Percentiles rank a stretch among this genome's conserved stretches.
phyloP scores from a whole-genome alignment of 2,888 invertebrate species.

The Noctua fimbriata region DNA sequence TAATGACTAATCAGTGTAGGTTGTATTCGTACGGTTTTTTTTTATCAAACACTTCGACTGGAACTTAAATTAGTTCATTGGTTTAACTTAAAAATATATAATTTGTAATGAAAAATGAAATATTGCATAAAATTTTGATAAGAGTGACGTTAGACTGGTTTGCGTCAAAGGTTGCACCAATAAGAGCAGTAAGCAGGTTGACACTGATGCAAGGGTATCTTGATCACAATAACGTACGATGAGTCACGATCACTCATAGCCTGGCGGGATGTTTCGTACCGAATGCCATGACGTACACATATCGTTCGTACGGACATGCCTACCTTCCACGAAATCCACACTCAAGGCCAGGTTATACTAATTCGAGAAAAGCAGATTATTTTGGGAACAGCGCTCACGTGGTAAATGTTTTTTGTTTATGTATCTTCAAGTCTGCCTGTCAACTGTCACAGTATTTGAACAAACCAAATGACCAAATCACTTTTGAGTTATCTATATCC shows the following conservation, averaged over 20 bases:
- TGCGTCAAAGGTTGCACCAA: slow-evolving; percentile 64
- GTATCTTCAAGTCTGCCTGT: slow-evolving; percentile 54
- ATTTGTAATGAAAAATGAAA: slow-evolving; percentile 8
- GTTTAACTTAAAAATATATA: neutral
- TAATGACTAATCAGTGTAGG: slow-evolving; percentile 5
- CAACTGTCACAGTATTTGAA: slow-evolving; percentile 49
- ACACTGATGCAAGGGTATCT: slow-evolving; percentile 73
- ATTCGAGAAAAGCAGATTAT: slow-evolving; percentile 65
- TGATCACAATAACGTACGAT: slow-evolving; percentile 68
- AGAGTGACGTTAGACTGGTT: slow-evolving; percentile 36
- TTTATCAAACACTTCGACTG: neutral
- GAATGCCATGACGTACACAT: slow-evolving; percentile 53
- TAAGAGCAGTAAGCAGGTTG: slow-evolving; percentile 72
- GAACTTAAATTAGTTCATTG: neutral
- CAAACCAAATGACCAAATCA: slow-evolving; percentile 55
- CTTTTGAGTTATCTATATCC: slow-evolving; percentile 71
- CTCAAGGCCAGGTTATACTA: slow-evolving; percentile 64
- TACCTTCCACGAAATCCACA: slow-evolving; percentile 55
- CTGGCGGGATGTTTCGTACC: slow-evolving; percentile 35
- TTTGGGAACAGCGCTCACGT: slow-evolving; percentile 65
- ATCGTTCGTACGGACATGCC: slow-evolving; percentile 50
- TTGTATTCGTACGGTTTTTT: slow-evolving; percentile 10
- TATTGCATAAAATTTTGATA: slow-evolving; percentile 24
- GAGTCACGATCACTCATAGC: slow-evolving; percentile 65
- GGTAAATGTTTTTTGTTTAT: slow-evolving; percentile 60